Evolutionary conservation across 1,140 invertebrate genomes (phyloP).

Genomic region (Leguminivora glycinivorella): DNA sequence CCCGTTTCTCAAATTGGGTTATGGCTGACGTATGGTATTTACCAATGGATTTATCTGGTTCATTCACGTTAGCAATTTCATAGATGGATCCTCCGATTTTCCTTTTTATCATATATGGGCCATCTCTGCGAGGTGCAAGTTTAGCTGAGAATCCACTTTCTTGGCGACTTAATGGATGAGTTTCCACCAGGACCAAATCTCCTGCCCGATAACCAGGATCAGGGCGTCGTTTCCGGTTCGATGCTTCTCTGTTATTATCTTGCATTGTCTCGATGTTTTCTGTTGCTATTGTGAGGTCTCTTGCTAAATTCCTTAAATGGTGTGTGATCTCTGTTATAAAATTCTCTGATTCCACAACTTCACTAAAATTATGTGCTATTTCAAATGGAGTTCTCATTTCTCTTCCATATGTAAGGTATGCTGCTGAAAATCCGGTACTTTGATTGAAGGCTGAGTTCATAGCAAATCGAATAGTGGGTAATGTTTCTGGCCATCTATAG

Average conservation of each 20-base stretch:
- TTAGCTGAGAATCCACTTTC: conserved; percentile 22
- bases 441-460: conserved; percentile 55
- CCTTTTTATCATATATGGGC: conserved; percentile 16
- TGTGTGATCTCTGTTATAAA: conserved; percentile 35
- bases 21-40: conserved; percentile 23
- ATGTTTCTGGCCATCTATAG: conserved; percentile 48
- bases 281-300: conserved; percentile 12
- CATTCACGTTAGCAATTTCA: background rate
- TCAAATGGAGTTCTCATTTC: conserved; percentile 37
- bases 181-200: conserved; percentile 34
- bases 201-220: conserved; percentile 28
- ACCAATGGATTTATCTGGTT: conserved; percentile 10
- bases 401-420: conserved; percentile 53
- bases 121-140: conserved; percentile 30
- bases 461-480: conserved; percentile 56
- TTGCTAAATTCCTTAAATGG: conserved; percentile 20
- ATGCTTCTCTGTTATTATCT: conserved; percentile 26
- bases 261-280: conserved; percentile 24
- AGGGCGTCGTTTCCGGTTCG: conserved; percentile 29
- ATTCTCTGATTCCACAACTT: conserved; percentile 30
- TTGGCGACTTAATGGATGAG: conserved; percentile 32
- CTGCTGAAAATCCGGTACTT: conserved; percentile 56
- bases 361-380: conserved; percentile 28
- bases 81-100: background rate
- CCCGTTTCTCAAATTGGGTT: too few species aligned